Conservation (phyloP, 2,797 vertebrate species). For the Myripristis jacobus region DNA sequence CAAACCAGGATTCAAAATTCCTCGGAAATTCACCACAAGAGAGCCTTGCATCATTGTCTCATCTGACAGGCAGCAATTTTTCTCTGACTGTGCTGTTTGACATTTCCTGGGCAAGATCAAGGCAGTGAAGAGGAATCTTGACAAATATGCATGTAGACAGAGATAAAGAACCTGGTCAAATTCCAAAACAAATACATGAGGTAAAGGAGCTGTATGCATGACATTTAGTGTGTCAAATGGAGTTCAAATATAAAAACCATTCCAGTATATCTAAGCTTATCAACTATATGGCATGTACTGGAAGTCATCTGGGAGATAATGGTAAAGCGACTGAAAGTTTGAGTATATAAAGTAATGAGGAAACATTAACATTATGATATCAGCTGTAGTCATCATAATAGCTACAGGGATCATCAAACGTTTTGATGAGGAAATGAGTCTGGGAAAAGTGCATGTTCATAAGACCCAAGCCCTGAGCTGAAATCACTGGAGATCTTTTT, state of each 20-base stretch:
- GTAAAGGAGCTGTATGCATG: background rate
- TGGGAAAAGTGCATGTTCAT: no score
- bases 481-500: no score
- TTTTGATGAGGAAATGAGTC: background rate
- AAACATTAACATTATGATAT: background rate
- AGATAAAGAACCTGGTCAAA: slow-evolving; percentile 8
- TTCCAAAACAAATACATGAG: background rate
- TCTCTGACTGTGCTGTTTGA: slow-evolving; percentile 2
- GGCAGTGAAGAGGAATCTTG: slow-evolving; percentile 14
- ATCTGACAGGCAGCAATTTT: slow-evolving; percentile 20
- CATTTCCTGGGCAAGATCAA: slow-evolving; percentile 1
- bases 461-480: no score
- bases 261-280: background rate
- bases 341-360: background rate
- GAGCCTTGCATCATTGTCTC: slow-evolving; percentile 24
- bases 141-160: slow-evolving; percentile 5
- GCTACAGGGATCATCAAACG: background rate
- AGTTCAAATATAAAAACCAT: background rate
- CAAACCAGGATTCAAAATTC: slow-evolving; percentile 34
- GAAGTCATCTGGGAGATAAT: background rate
- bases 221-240: background rate
- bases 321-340: background rate
- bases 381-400: background rate
- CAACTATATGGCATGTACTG: background rate
- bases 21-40: slow-evolving; percentile 36